A percentile compares a stretch with the other conserved stretches of the same genome.
Evolutionary conservation across 2,113 vertebrate genomes (phyloP).

Genomic region (Cyanoliseus patagonus): DNA sequence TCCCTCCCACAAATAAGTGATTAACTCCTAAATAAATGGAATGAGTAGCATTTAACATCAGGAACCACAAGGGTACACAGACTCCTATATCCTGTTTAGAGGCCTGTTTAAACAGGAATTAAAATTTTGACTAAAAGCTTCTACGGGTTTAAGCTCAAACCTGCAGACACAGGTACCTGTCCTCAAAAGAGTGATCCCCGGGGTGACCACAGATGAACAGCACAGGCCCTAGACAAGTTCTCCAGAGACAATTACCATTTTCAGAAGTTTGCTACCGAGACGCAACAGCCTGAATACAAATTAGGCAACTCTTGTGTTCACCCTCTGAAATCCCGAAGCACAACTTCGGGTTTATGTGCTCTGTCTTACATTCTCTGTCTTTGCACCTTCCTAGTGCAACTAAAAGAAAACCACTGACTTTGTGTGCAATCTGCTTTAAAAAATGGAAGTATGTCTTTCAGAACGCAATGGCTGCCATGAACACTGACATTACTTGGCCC

Average conservation of each 20-base stretch:
- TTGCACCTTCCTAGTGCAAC: neutral
- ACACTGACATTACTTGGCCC: too few species aligned
- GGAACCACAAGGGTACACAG: neutral
- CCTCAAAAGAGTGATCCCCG: rapidly evolving
- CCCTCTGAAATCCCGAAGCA: rapidly evolving
- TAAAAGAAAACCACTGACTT: neutral
- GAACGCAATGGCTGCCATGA: rapidly evolving
- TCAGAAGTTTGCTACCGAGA: rapidly evolving
- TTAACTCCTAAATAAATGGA: constrained; percentile 32
- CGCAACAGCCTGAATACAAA: rapidly evolving
- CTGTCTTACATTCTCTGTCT: rapidly evolving
- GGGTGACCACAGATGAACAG: rapidly evolving
- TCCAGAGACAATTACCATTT: neutral
- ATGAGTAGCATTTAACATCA: neutral
- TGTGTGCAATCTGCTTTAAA: rapidly evolving
- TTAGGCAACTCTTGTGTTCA: neutral
- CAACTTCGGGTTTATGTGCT: neutral
- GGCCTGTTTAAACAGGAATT: constrained; percentile 19
- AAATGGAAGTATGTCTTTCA: neutral
- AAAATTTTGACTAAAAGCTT: neutral
- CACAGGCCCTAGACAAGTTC: neutral
- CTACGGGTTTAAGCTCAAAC: neutral
- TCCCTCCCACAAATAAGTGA: neutral
- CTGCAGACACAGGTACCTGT: neutral
- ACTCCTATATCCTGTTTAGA: neutral